Base-by-base conservation (phyloP, 2,797 vertebrate genomes). In the Sebastolobus alascanus region DNA sequence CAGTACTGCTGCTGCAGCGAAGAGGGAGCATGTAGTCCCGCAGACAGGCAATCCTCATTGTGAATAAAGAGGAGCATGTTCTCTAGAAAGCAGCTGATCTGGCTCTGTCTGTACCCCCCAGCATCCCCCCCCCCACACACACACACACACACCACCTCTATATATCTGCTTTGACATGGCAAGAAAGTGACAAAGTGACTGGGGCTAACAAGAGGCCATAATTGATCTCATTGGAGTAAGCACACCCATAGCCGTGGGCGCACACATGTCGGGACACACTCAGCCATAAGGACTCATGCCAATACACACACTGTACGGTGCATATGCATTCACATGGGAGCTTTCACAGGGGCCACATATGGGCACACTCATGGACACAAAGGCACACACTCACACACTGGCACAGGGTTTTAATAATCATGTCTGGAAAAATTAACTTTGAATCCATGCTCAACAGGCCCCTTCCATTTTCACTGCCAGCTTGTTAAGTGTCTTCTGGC, bases 401-500 rank as follows among this genome's bases (percentile, higher is more conserved):
- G 94, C 93, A 94, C 90, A 89, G 92, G 92, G 83, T 94, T 96
- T 97, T 96, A 95, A 96, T 96, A 94, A 94, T 95, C 94, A 91
- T 90, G 93, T 95, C 96, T 96, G 93, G 95, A 96, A 95, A 95
- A 95, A 95, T 93, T 93, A 93, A 94, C 94, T 94, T 95, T 95
- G 96, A 96, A 96, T 91, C 90, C 92, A 96, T 96, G 96, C 95
- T 93, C 94, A 94, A 94, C 95, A 94, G 96, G 89, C 92, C 87
- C 94, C 95, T 95, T 95, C 86, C 88, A 93, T 94, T 94, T 96
- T 96, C 95, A 95, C 94, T 96, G 96, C 94, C 95, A 96, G 96
- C 94, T 90, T 95, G 95, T 96, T 96, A 95, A 96, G 95, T 91
- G 91, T 95, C 95, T 96, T 94, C 96, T 97, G 95, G 94, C 96